A percentile compares a stretch with the other conserved stretches of the same genome.
phyloP scores from a whole-genome alignment of 2,113 vertebrate genomes.

The Myrmecobius fasciatus region DNA sequence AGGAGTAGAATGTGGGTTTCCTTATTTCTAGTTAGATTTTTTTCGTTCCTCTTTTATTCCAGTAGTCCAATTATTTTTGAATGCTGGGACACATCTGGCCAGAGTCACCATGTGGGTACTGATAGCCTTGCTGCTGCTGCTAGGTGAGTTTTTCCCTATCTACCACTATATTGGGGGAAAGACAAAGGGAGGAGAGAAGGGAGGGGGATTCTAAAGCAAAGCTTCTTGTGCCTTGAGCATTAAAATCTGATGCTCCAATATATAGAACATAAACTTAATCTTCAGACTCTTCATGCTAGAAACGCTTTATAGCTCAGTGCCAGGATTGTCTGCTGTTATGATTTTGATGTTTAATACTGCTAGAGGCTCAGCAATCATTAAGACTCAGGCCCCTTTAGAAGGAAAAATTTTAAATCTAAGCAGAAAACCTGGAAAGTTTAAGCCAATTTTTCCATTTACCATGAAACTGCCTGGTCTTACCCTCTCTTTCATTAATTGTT shows the following conservation, averaged over 20 bases:
- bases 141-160: conserved; percentile 58
- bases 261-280: background rate
- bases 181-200: background rate
- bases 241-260: background rate
- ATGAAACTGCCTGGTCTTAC: background rate
- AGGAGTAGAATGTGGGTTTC: background rate
- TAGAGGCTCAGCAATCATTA: background rate
- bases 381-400: background rate
- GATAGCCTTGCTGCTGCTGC: conserved; percentile 59
- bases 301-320: background rate
- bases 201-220: background rate
- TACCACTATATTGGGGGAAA: background rate
- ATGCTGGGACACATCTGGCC: background rate
- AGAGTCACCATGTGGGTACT: conserved; percentile 57
- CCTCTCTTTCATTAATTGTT: background rate
- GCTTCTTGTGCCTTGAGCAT: background rate
- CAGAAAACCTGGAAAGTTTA: background rate
- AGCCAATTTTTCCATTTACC: background rate
- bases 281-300: background rate
- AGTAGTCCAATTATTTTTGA: rapidly evolving
- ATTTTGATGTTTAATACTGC: background rate
- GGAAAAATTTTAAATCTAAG: background rate
- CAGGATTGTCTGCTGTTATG: background rate
- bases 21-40: background rate
- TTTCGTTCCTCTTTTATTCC: background rate